phyloP scores from a whole-genome alignment of 2,888 invertebrate genomes.

The Aphodius granarius region DNA sequence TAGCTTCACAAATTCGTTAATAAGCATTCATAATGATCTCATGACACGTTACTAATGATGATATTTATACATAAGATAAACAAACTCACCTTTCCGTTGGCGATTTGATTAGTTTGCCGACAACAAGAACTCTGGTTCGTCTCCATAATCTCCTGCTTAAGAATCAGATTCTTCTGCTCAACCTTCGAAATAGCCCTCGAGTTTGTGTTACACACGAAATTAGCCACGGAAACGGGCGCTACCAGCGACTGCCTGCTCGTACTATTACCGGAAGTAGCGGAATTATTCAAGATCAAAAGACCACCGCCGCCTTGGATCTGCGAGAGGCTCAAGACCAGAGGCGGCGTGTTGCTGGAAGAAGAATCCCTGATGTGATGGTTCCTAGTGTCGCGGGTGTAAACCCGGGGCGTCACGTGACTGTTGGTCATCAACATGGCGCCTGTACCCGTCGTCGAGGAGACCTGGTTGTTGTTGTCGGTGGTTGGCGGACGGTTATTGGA shows the following conservation, averaged over 20 bases:
- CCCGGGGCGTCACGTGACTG: conserved; percentile 55
- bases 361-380: conserved; percentile 37
- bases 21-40: not conserved
- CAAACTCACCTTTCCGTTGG: conserved; percentile 38
- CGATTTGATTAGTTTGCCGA: conserved; percentile 51
- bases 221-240: conserved; percentile 64
- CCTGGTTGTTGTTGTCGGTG: conserved; percentile 57
- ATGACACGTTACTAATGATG: not conserved
- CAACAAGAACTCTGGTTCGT: conserved; percentile 57
- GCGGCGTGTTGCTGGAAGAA: conserved; percentile 57
- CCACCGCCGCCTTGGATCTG: conserved; percentile 84
- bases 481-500: conserved; percentile 50
- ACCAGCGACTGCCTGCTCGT: conserved; percentile 63
- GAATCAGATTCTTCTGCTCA: conserved; percentile 54
- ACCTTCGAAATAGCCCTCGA: conserved; percentile 53
- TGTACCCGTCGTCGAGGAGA: conserved; percentile 75
- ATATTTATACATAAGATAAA: not conserved
- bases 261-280: conserved; percentile 51
- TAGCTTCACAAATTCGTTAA: not conserved
- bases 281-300: conserved; percentile 73
- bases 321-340: conserved; percentile 75
- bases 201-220: conserved; percentile 60
- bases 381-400: conserved; percentile 63
- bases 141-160: conserved; percentile 68
- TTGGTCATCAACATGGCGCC: conserved; percentile 58